These are phyloP conservation scores for Synanthedon vespiformis DNA, from an alignment of 2,888 invertebrate genomes.

Conservation along the genomic window DNA sequence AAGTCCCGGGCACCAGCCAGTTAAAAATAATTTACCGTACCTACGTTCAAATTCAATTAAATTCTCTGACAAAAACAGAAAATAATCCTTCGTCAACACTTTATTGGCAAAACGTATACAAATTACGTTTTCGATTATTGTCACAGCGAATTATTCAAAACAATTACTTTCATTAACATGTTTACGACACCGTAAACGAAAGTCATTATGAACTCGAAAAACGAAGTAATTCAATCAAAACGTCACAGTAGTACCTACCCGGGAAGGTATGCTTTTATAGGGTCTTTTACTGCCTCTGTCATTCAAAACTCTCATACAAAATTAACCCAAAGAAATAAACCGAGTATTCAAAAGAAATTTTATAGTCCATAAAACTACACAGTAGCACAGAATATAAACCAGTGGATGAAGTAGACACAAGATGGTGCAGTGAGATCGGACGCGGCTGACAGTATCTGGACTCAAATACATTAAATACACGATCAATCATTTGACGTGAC, in stretches of 20 bases:
- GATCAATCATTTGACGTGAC: too few relatives aligned
- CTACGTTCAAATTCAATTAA: background rate
- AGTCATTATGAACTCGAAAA: conserved; percentile 1
- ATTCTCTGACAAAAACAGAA: background rate
- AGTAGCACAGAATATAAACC: background rate
- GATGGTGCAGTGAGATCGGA: too few relatives aligned
- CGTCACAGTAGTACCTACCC: background rate
- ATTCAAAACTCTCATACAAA: conserved; percentile 14
- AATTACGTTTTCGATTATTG: too few relatives aligned
- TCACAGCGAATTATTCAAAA: background rate
- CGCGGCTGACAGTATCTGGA: too few relatives aligned
- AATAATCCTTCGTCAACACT: background rate
- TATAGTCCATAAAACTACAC: conserved; percentile 38
- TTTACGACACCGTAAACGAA: background rate
- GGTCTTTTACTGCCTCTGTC: background rate
- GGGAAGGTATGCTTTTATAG: background rate
- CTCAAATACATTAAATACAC: too few relatives aligned
- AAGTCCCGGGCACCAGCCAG: too few relatives aligned
- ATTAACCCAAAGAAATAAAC: conserved; percentile 16
- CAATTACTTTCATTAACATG: background rate
- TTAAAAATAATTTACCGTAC: background rate
- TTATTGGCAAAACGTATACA: background rate
- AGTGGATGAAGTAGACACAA: too few relatives aligned
- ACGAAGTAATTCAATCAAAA: conserved; percentile 2
- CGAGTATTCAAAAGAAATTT: conserved; percentile 40